Conservation (phyloP, 2,888 invertebrate genomes). For the Liopterus haemorrhoidalis region DNA sequence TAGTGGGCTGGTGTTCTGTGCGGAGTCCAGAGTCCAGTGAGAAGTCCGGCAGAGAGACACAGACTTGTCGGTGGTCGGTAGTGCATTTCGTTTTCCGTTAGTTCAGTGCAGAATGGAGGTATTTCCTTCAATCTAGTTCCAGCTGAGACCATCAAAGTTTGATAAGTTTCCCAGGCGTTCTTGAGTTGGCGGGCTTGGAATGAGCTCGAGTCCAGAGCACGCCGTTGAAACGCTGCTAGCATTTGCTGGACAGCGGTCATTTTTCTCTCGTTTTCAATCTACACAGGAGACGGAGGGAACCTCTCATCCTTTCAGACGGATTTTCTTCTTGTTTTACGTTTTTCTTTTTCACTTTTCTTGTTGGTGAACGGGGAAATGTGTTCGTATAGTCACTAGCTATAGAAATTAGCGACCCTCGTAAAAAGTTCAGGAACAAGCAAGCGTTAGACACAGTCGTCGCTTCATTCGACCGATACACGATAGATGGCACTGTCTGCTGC, state of each 20-base stretch:
- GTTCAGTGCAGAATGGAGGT: no score
- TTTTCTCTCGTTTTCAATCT: slow-evolving; percentile 52
- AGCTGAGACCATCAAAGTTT: slow-evolving; percentile 45
- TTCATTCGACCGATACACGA: slow-evolving; percentile 13
- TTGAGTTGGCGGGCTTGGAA: slow-evolving; percentile 31
- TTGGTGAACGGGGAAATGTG: slow-evolving; percentile 16
- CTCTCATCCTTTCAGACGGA: slow-evolving; percentile 34
- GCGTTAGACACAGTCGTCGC: not conserved
- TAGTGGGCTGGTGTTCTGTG: no score
- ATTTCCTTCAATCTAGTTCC: no score
- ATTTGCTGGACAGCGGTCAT: slow-evolving; percentile 53
- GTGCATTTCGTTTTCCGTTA: no score
- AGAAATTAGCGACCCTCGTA: slow-evolving; percentile 19
- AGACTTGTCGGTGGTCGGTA: no score
- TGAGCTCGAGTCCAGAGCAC: slow-evolving; percentile 36
- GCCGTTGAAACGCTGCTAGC: slow-evolving; percentile 39
- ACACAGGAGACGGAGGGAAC: slow-evolving; percentile 35
- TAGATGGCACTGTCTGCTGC: slow-evolving; percentile 23
- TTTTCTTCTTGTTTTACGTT: slow-evolving; percentile 35
- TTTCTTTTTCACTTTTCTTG: slow-evolving; percentile 30
- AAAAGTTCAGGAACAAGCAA: not conserved
- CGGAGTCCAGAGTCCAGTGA: no score
- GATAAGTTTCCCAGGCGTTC: slow-evolving; percentile 43
- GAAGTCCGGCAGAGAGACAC: no score
- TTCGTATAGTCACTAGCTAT: slow-evolving; percentile 21